Base-by-base conservation (phyloP, 2,797 vertebrate species). In the Cyclura pinguis region DNA sequence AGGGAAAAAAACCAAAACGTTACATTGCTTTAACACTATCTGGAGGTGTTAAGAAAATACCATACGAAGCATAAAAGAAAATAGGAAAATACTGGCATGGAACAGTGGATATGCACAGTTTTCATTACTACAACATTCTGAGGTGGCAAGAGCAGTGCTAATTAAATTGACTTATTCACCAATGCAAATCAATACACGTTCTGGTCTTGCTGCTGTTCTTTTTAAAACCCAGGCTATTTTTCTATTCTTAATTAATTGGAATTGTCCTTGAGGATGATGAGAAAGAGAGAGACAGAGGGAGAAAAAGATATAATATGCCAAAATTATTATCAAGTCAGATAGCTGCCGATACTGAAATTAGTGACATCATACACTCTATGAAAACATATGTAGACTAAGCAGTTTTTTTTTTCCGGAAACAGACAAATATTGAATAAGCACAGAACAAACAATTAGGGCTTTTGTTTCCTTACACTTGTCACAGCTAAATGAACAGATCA, bases 21-120 rank as follows among this genome's bases (percentile, higher is more conserved):
- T 87, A 64, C 69, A 67, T 35, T 84, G 74, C 80, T 88, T 88
- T 84, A 69, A 87, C 90, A 91, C 80, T 87, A 29, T 78, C 50
- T 78, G 62, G 35, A 91, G 64, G 86, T 88, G 86, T 88, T 91
- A 91, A 72, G 90, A 91, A 91, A 91, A 91, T 87, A 91, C 80
- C 84, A 80, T 87, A 57, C 38, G 67, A 77, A 88, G 80, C 74
- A 55, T 67, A 59, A 88, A 42, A 24, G 35, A 27, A 69, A 69
- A 69, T 69, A 69, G 67, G 12, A 69, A 69, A 88, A 47, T 27
- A 38, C n/a, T 77, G 80, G 73, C 59, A 27, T 35, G 38, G 80
- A 78, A 9, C 14, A 67, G 7, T 18, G 14, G 64, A n/a, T 47
- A 84, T 72, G 27, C 35, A 38, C 42, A 76, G 88, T 86, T 57